Conservation (phyloP, 2,797 vertebrate species). For the Macrochelys suwanniensis region DNA sequence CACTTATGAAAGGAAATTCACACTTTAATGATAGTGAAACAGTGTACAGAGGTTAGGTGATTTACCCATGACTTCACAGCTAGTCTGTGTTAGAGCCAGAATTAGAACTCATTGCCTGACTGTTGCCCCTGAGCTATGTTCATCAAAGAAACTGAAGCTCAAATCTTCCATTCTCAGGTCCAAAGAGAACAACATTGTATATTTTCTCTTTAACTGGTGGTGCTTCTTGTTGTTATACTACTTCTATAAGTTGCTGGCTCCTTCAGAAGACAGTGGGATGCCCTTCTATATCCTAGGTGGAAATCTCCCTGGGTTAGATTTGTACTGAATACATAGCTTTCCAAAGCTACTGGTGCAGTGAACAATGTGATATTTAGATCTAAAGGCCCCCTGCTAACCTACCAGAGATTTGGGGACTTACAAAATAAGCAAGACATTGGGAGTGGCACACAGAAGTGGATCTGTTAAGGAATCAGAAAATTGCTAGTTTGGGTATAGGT, state of each 20-base stretch:
- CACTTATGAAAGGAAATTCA: not conserved
- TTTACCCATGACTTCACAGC: not conserved
- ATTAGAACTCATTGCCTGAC: not conserved
- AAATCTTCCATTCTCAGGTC: not conserved
- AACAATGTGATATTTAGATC: not conserved
- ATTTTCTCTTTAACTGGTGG: not conserved
- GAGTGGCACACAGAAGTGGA: not conserved
- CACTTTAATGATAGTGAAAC: not conserved
- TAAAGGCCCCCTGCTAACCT: not conserved
- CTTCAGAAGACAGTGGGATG: not conserved
- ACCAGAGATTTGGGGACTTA: not conserved
- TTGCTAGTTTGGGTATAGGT: not conserved
- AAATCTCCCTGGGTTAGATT: not conserved
- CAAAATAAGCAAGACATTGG: not conserved
- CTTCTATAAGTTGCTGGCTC: not conserved
- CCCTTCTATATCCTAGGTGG: not conserved
- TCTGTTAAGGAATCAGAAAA: not conserved
- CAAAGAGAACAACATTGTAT: no score
- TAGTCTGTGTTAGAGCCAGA: not conserved
- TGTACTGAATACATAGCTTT: not conserved
- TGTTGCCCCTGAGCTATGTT: not conserved
- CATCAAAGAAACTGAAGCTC: not conserved
- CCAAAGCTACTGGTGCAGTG: not conserved
- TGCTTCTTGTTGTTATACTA: not conserved
- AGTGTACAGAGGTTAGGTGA: not conserved